Percentiles rank a stretch among this genome's conserved stretches.
phyloP scores from a whole-genome alignment of 1,140 invertebrate genomes.

The Pseudomyrmex concolor region DNA sequence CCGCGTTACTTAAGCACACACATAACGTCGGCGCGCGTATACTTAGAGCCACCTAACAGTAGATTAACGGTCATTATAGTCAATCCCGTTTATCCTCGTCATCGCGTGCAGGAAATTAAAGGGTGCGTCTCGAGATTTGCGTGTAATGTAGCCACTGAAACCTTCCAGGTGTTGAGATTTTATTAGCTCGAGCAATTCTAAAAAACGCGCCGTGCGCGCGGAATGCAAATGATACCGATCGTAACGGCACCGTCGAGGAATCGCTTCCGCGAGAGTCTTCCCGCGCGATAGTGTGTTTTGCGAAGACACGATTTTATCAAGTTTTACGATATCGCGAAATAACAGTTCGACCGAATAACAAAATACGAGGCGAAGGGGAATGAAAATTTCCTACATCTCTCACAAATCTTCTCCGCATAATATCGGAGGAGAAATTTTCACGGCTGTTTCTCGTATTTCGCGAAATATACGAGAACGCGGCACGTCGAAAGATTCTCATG shows the following conservation, averaged over 20 bases:
- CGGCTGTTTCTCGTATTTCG: slow-evolving; percentile 44
- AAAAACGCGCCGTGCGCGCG: slow-evolving; percentile 27
- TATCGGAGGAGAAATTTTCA: slow-evolving; percentile 27
- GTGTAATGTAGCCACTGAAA: slow-evolving; percentile 65
- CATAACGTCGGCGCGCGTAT: slow-evolving; percentile 13
- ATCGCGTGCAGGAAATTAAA: slow-evolving; percentile 76
- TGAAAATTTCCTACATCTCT: neutral
- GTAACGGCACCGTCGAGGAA: neutral
- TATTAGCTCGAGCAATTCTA: slow-evolving; percentile 58
- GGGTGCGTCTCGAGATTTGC: slow-evolving; percentile 65
- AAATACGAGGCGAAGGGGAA: neutral
- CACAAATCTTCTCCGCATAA: slow-evolving; percentile 30
- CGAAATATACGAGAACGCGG: slow-evolving; percentile 40
- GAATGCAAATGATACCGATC: slow-evolving; percentile 54
- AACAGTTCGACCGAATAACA: neutral
- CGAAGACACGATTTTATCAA: neutral
- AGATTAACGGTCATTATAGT: slow-evolving; percentile 57
- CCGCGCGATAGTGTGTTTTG: neutral
- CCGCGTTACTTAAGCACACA: slow-evolving; percentile 38
- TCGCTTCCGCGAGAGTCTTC: neutral
- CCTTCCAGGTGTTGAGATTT: slow-evolving; percentile 66
- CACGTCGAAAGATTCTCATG: slow-evolving; percentile 28
- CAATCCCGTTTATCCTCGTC: slow-evolving; percentile 57
- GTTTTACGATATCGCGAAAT: neutral
- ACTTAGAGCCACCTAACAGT: slow-evolving; percentile 41